Evolutionary conservation across 2,888 invertebrate species (phyloP), one percentile per base, ranked within the genome.

Genomic region (Tetragnatha montana): DNA sequence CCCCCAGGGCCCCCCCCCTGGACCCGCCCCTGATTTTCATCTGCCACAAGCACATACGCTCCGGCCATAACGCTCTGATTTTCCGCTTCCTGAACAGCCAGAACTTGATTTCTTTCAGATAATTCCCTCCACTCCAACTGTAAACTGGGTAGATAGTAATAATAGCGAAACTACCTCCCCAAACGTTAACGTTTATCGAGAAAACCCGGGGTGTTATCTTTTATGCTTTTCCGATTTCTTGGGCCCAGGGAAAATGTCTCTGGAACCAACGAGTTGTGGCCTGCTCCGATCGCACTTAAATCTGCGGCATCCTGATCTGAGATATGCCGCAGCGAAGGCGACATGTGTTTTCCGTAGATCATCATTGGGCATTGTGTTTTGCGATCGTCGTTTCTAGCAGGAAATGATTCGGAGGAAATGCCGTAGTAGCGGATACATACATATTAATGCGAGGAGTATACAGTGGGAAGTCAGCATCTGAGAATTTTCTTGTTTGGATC

Each of bases 171-270:
- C 60, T 60, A 17, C 60, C 17, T 60, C 35, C 60, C 60, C 8
- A 10, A 60, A 60, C 60, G 60, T 60, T 60, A 60, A 17, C 60
- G 60, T 60, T 60, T 10, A 60, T 60, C 60, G 60, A 17, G 35
- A 35, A 35, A 60, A 17, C 47, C 75, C 68, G 69, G 14, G 49
- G 70, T 74, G 88, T 84, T 89, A 89, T 89, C 88, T 89, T 89
- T 89, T 89, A 89, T 89, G 88, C 50, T 80, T 89, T 89, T 89
- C 88, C 88, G 84, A 89, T 89, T 89, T 80, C 82, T 79, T 74
- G 35, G 81, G 19, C 83, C 75, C 19, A 14, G 50, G 60, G 60
- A 80, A 51, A 73, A 73, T 47, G 21, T 76, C 69, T 21, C 22
- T 51, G 69, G 74, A 19, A 81, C 74, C 69, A 81, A 87, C 87